phyloP scores from a whole-genome alignment of 2,888 invertebrate species.

The Rutpela maculata region DNA sequence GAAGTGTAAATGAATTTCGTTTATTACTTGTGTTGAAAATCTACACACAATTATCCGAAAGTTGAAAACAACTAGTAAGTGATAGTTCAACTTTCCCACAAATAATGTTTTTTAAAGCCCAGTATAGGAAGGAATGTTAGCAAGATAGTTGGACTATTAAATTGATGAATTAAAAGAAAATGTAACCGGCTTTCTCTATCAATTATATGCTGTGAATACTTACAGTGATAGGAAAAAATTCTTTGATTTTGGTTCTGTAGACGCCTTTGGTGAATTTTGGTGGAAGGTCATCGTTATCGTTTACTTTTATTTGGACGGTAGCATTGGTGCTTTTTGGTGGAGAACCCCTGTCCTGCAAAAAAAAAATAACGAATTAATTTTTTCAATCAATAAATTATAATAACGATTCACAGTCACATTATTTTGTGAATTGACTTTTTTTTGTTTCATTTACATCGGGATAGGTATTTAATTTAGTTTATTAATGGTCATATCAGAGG shows the following conservation, averaged over 20 bases:
- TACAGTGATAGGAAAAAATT: slow-evolving; percentile 88
- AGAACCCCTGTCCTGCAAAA: slow-evolving; percentile 85
- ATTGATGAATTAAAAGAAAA: slow-evolving; percentile 18
- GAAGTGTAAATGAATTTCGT: neutral
- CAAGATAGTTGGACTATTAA: slow-evolving; percentile 16
- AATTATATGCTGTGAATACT: slow-evolving; percentile 66
- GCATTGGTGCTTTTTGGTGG: slow-evolving; percentile 85
- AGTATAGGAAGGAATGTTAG: slow-evolving; percentile 4
- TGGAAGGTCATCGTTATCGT: slow-evolving; percentile 86
- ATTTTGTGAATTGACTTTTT: too few species aligned
- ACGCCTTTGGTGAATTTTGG: slow-evolving; percentile 89
- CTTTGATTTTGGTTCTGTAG: slow-evolving; percentile 87
- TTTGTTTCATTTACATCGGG: too few species aligned
- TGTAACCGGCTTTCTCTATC: slow-evolving; percentile 16
- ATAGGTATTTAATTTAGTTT: too few species aligned
- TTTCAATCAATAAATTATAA: neutral
- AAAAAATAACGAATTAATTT: slow-evolving; percentile 22
- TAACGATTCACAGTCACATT: too few species aligned
- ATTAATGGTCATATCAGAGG: too few species aligned
- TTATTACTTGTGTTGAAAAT: neutral
- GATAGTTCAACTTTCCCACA: slow-evolving; percentile 24
- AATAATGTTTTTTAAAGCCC: slow-evolving; percentile 18
- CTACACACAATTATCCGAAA: slow-evolving; percentile 8
- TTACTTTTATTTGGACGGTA: slow-evolving; percentile 82
- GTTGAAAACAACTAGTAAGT: neutral